Percentiles rank a stretch among this genome's conserved stretches.
These are phyloP conservation scores for Drosophila sordidapex DNA, from an alignment of 2,888 invertebrate species.

Conservation along the genomic window DNA sequence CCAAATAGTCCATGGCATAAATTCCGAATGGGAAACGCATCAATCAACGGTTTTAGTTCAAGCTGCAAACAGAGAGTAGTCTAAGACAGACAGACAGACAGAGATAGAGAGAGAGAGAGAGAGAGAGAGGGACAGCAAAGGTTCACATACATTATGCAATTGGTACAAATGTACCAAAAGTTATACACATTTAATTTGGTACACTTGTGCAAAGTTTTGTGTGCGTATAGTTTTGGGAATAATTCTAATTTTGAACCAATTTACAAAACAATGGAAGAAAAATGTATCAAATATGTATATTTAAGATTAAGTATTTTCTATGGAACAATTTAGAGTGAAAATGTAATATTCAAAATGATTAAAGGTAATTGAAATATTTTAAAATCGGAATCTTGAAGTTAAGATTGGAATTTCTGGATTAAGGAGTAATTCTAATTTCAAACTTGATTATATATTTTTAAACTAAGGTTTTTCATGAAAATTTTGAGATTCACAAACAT, in stretches of 20 bases:
- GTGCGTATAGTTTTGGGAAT: neutral
- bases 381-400: neutral
- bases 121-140: neutral
- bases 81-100: neutral
- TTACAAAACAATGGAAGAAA: neutral
- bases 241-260: neutral
- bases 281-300: rapidly evolving
- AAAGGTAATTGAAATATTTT: neutral
- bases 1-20: slow-evolving; percentile 80
- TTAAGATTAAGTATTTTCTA: neutral
- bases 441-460: neutral
- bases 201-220: neutral
- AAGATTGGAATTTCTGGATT: neutral
- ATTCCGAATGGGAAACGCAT: slow-evolving; percentile 81
- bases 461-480: neutral
- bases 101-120: neutral
- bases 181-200: neutral
- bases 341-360: neutral
- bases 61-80: slow-evolving; percentile 38
- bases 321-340: neutral
- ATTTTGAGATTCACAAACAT: neutral
- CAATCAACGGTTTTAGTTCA: slow-evolving; percentile 71
- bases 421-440: neutral
- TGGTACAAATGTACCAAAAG: neutral
- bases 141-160: neutral